Percentiles rank a stretch among this genome's conserved stretches.
Conservation (phyloP, 1,140 invertebrate species). For the Cotesia chilonis region DNA sequence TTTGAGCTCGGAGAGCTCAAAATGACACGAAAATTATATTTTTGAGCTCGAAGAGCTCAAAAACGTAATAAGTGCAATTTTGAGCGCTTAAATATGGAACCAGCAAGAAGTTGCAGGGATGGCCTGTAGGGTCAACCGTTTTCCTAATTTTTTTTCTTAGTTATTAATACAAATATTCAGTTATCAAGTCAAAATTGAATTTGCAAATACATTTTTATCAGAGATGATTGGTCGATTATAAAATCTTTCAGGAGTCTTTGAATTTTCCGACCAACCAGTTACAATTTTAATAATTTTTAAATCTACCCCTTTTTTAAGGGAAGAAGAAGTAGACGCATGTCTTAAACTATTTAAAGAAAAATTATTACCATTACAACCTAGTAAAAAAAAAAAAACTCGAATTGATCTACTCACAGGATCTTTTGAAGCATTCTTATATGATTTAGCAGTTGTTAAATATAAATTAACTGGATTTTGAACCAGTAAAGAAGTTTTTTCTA, state of each 20-base stretch:
- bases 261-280: constrained; percentile 12
- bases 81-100: too few species aligned
- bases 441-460: neutral
- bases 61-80: too few species aligned
- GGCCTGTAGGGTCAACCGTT: too few species aligned
- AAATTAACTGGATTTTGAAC: constrained; percentile 7
- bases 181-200: neutral
- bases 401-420: neutral
- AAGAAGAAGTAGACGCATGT: neutral
- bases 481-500: neutral
- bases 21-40: too few species aligned
- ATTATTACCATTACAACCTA: neutral
- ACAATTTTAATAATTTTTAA: constrained; percentile 1
- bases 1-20: too few species aligned
- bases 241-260: neutral
- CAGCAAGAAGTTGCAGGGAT: too few species aligned
- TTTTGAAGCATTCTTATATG: constrained; percentile 3
- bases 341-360: constrained; percentile 5
- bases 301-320: neutral
- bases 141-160: too few species aligned
- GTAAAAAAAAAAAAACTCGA: neutral
- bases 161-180: neutral
- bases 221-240: neutral
- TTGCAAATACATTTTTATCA: constrained; percentile 12
- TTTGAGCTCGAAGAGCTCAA: too few species aligned